Evolutionary conservation across 92 coral and sea anemone genomes (phyloP).

Genomic region (Zoanthus solanderi): DNA sequence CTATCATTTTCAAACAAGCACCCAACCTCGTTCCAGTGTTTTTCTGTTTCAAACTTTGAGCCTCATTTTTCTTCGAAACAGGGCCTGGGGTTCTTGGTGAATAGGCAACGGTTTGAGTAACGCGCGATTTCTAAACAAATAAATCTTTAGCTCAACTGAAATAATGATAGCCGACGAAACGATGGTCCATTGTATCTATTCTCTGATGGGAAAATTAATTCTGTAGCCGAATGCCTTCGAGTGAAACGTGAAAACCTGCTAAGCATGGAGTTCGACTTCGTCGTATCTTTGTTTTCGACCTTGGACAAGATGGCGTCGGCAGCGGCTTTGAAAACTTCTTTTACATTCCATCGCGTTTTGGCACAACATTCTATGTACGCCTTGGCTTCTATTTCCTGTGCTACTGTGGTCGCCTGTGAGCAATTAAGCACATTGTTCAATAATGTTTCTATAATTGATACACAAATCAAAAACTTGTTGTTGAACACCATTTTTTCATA

Average conservation of each 20-base stretch:
- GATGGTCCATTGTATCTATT: slow-evolving; percentile 52
- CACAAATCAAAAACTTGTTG: too few species aligned
- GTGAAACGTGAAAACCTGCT: slow-evolving; percentile 85
- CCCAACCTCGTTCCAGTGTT: too few species aligned
- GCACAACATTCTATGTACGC: slow-evolving; percentile 97
- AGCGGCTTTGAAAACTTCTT: slow-evolving; percentile 89
- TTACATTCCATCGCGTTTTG: slow-evolving; percentile 94
- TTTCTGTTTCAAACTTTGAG: too few species aligned
- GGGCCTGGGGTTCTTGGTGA: too few species aligned
- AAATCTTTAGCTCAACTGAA: slow-evolving; percentile 62
- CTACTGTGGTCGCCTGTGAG: slow-evolving; percentile 76
- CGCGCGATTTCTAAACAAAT: not conserved
- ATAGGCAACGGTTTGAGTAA: too few species aligned
- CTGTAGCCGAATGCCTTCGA: slow-evolving; percentile 85
- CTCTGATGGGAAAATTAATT: slow-evolving; percentile 60
- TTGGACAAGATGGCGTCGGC: slow-evolving; percentile 91
- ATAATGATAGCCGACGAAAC: slow-evolving; percentile 77
- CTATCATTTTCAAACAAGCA: too few species aligned
- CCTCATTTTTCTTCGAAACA: too few species aligned
- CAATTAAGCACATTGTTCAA: not conserved
- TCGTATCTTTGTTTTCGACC: slow-evolving; percentile 64
- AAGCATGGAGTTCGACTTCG: slow-evolving; percentile 86
- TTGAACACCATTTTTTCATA: too few species aligned
- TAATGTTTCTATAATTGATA: too few species aligned
- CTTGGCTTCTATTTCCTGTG: slow-evolving; percentile 83